Percentiles rank a stretch among this genome's conserved stretches.
Conservation (phyloP, 2,113 vertebrate genomes). For the Hemiscyllium ocellatum region DNA sequence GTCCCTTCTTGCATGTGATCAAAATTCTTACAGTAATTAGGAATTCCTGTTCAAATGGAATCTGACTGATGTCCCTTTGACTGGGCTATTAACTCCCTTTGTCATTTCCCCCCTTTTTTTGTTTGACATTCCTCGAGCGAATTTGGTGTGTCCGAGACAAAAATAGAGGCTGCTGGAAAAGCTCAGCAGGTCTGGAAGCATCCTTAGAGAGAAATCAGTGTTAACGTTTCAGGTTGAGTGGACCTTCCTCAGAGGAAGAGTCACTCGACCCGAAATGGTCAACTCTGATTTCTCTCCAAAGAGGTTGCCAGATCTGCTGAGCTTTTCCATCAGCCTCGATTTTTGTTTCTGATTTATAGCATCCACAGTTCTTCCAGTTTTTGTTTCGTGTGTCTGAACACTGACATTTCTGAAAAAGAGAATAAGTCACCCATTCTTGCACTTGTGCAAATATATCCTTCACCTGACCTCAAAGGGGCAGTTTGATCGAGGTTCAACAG, state of each 20-base stretch:
- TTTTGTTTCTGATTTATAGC: too few species aligned
- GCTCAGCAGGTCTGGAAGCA: too few species aligned
- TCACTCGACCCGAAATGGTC: too few species aligned
- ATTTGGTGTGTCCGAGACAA: neutral
- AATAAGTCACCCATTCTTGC: neutral
- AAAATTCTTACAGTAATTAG: neutral
- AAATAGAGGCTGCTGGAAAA: too few species aligned
- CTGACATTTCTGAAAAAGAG: neutral
- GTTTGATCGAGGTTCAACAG: neutral
- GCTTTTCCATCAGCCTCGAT: too few species aligned
- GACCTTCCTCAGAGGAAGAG: too few species aligned
- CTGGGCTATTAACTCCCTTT: neutral
- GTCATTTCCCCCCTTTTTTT: neutral
- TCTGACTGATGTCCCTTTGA: neutral
- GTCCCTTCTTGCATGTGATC: neutral
- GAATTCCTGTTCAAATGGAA: neutral
- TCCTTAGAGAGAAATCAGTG: too few species aligned
- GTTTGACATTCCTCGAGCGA: neutral
- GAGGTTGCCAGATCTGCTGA: too few species aligned
- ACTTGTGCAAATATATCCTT: neutral
- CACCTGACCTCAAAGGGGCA: neutral
- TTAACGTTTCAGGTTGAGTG: too few species aligned
- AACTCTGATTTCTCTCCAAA: too few species aligned
- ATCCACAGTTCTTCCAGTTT: too few species aligned
- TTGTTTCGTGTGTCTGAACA: neutral